phyloP scores from a whole-genome alignment of 2,797 vertebrate genomes.

The Phoxinus dragarum region DNA sequence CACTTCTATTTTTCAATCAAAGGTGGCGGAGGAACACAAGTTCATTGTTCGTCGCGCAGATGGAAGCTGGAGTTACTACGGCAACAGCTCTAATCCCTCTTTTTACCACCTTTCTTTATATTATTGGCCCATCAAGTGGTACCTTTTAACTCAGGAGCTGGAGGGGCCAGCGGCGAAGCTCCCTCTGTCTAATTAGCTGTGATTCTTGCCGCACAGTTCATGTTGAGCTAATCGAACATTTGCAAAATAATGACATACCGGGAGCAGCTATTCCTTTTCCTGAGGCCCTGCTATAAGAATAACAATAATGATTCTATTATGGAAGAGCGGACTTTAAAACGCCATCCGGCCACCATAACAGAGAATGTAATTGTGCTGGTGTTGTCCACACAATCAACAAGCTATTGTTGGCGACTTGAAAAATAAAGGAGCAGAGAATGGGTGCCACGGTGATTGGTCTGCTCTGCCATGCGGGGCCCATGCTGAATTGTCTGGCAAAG shows the following conservation, averaged over 20 bases:
- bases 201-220: slow-evolving; percentile 92
- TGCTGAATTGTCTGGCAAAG: slow-evolving; percentile 88
- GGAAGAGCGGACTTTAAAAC: slow-evolving; percentile 93
- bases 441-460: slow-evolving; percentile 94
- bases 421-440: slow-evolving; percentile 92
- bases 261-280: slow-evolving; percentile 90
- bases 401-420: slow-evolving; percentile 97
- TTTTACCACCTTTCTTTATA: slow-evolving; percentile 93
- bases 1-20: slow-evolving; percentile 84
- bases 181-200: slow-evolving; percentile 93
- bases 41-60: slow-evolving; percentile 94
- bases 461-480: slow-evolving; percentile 87
- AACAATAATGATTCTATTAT: slow-evolving; percentile 99
- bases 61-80: slow-evolving; percentile 98
- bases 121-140: slow-evolving; percentile 92
- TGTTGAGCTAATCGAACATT: slow-evolving; percentile 98
- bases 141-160: slow-evolving; percentile 95
- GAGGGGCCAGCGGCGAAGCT: slow-evolving; percentile 82
- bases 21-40: slow-evolving; percentile 96
- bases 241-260: slow-evolving; percentile 95
- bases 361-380: slow-evolving; percentile 95
- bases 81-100: slow-evolving; percentile 97
- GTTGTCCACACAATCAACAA: slow-evolving; percentile 99
- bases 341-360: slow-evolving; percentile 92
- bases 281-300: slow-evolving; percentile 91